Evolutionary conservation across 2,113 vertebrate species (phyloP), one percentile per base, ranked within the genome.

Genomic region (Atractosteus spatula): DNA sequence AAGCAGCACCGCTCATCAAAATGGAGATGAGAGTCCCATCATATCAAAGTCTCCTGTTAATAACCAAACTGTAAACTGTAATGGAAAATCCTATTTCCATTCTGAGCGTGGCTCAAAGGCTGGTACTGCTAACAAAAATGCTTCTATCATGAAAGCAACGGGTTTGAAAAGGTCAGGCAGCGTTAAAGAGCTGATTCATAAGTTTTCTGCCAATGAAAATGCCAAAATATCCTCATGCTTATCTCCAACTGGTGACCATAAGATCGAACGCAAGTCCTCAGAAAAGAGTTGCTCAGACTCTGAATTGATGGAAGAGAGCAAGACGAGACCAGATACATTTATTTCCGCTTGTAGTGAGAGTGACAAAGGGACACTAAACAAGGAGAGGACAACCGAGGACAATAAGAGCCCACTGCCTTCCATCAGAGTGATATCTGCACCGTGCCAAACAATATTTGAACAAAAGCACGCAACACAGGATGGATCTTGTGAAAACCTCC

Each of bases 141-240:
- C 11, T n/a, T 42, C 61, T 4, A 43, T 64, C 68, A 17, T 62
- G 14, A 14, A 47, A 8, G 47, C 61, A 4, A 72, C 79, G 5
- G 79, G 68, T 68, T 78, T 90, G 59, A 77, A 56, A 0, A 77
- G 83, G 55, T 72, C 81, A 0, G 56, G 79, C 61, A 89, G 88
- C 13, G 73, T 91, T 44, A 91, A 90, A 80, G 70, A 87, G 66
- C 84, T 92, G 71, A 89, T 92, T 72, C 68, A 42, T 71, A 87
- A 72, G 78, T 91, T 91, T 76, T 89, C 89, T 0, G 74, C 75
- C 67, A 44, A 61, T 0, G 81, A 81, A 45, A 8, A n/a, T 1
- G 4, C 45, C 67, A 62, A 13, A 10, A 0, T 42, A 62, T 57
- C 71, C 68, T 7, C 61, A 51, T 7, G 41, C 11, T 47, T 8